Percentiles rank a stretch among this genome's conserved stretches.
These are phyloP conservation scores for Himalopsyche japonica DNA, from an alignment of 2,888 invertebrate species.

Conservation along the genomic window DNA sequence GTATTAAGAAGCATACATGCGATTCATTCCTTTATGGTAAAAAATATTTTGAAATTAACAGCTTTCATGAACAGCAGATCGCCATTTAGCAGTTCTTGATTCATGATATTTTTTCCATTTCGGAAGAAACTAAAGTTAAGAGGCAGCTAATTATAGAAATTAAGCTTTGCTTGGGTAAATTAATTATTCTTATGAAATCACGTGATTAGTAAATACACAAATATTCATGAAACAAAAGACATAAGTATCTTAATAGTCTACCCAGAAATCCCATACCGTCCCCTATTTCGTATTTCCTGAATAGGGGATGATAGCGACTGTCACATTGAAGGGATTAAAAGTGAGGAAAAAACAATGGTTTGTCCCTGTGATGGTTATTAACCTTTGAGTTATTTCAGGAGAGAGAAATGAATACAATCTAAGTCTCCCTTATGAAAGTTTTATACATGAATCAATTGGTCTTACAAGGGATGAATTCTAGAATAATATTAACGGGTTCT, in stretches of 20 bases:
- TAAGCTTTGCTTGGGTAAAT: too few relatives aligned
- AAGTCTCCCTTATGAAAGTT: neutral
- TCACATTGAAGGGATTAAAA: constrained; percentile 3
- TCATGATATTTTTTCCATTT: too few relatives aligned
- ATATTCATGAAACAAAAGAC: neutral
- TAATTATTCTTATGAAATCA: too few relatives aligned
- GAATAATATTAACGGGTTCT: neutral
- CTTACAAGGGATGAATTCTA: neutral
- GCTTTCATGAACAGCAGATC: too few relatives aligned
- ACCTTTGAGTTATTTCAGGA: constrained; percentile 24
- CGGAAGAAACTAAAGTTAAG: too few relatives aligned
- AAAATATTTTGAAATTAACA: too few relatives aligned
- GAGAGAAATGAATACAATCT: neutral
- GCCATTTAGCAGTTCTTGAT: too few relatives aligned
- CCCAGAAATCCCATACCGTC: neutral
- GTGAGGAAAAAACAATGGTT: constrained; percentile 7
- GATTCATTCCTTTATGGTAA: too few relatives aligned
- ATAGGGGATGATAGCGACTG: neutral
- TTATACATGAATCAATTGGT: neutral
- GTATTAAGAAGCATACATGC: too few relatives aligned
- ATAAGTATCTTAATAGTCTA: neutral
- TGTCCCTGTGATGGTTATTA: constrained; percentile 28
- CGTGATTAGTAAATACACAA: too few relatives aligned
- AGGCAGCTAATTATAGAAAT: too few relatives aligned
- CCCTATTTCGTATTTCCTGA: neutral